Evolutionary conservation across 2,113 vertebrate genomes (phyloP).

Genomic region (Hyla sarda): DNA sequence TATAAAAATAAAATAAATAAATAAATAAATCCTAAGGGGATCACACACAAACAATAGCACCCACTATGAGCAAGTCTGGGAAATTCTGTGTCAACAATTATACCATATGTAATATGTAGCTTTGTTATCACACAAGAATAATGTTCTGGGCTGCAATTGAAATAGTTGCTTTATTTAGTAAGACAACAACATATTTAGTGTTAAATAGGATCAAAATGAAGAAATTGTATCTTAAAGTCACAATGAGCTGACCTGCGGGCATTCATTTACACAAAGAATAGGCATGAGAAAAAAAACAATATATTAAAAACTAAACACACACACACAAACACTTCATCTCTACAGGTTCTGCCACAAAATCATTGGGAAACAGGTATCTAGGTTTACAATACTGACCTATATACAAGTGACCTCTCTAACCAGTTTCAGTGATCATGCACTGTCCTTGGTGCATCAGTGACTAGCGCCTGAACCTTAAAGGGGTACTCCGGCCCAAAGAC

Average conservation of each 20-base stretch:
- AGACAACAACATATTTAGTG: constrained; percentile 18
- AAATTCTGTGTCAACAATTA: too few relatives aligned
- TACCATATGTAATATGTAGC: too few relatives aligned
- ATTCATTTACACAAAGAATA: background rate
- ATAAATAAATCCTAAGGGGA: too few relatives aligned
- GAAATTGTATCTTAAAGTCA: too few relatives aligned
- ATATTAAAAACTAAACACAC: background rate
- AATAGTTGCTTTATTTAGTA: constrained; percentile 37
- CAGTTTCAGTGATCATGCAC: background rate
- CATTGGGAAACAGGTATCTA: background rate
- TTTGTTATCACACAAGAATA: too few relatives aligned
- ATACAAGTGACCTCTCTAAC: background rate
- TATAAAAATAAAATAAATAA: too few relatives aligned
- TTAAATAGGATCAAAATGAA: background rate
- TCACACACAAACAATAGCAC: too few relatives aligned
- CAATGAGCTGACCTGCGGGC: background rate
- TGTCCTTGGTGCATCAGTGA: background rate
- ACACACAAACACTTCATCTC: background rate
- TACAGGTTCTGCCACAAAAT: background rate
- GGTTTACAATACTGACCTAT: background rate
- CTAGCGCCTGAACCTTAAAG: background rate
- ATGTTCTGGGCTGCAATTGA: background rate
- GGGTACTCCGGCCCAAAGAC: too few relatives aligned
- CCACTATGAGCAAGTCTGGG: too few relatives aligned
- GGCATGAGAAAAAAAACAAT: background rate